phyloP scores from a whole-genome alignment of 2,888 invertebrate genomes.

The Pachycephus smyrnensis region DNA sequence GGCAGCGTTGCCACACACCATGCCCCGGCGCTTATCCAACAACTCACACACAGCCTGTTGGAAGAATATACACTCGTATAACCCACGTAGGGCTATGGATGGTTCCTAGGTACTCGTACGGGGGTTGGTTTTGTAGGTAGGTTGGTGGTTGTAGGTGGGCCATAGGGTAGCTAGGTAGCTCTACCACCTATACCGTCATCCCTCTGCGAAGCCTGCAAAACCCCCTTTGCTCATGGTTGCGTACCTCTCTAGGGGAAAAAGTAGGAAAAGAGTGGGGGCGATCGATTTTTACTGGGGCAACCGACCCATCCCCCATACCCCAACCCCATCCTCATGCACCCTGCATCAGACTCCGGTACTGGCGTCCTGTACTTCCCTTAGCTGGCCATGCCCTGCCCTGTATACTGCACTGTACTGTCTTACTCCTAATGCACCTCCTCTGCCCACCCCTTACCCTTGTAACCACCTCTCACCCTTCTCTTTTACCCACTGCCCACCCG shows the following conservation, averaged over 20 bases:
- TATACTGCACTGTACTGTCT: conserved; percentile 29
- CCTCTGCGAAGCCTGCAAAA: conserved; percentile 52
- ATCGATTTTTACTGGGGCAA: conserved; percentile 70
- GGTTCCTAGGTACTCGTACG: no score
- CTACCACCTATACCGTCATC: no score
- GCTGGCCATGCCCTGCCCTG: conserved; percentile 52
- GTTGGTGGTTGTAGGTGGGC: no score
- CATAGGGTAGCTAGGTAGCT: no score
- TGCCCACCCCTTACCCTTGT: conserved; percentile 6
- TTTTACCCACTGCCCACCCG: background rate
- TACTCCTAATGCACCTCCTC: conserved; percentile 31
- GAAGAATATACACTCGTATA: background rate
- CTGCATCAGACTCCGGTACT: conserved; percentile 45
- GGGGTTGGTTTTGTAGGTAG: no score
- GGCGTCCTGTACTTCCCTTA: conserved; percentile 30
- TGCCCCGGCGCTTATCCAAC: conserved; percentile 17
- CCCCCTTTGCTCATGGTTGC: conserved; percentile 40
- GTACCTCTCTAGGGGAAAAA: conserved; percentile 56
- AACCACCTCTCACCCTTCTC: conserved; percentile 6
- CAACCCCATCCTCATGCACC: conserved; percentile 50
- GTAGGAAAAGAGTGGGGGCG: conserved; percentile 64
- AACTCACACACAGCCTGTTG: conserved; percentile 22
- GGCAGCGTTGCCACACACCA: conserved; percentile 47
- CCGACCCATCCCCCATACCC: conserved; percentile 56
- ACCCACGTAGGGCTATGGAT: no score